Base-by-base conservation (phyloP, 2,888 invertebrate species). In the Sinopyrophorus schimmeli region DNA sequence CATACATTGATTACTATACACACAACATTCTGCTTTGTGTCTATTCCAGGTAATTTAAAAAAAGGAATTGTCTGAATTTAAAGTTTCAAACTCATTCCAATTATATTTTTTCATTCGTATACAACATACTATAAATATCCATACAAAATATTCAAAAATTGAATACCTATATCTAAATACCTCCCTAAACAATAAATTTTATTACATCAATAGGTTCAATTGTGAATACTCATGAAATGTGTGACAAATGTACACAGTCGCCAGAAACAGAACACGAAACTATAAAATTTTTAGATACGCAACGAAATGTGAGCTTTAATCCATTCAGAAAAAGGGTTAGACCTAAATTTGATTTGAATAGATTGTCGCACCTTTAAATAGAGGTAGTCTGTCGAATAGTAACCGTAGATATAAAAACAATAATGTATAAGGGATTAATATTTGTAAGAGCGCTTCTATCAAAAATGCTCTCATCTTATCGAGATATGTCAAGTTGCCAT, bases 401-500 rank as follows among this genome's bases (percentile, higher is more conserved):
- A 21, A 10, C 11, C 11, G 37, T 31, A 47, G 24, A 41, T 51
- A 15, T 34, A 12, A 11, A 14, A 17, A 50, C 34, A 42, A 37
- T 31, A 51, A 46, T 34, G 42, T 43, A 52, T 39, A 43, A 47
- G 42, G 41, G 47, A 46, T 43, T 43, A 43, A 23, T 23, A 43
- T 43, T 47, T 43, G 47, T 47, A 38, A 47, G 52, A 43, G 42
- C 52, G 47, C 47, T 31, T 52, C 41, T 43, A 37, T 35, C 47
- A 51, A 52, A 53, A 57, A 46, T 57, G 49, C 48, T 55, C 60
- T 61, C 58, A 58, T 63, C 65, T 68, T 67, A 69, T 70, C 69
- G 65, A 67, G 68, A 70, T 69, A 57, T 64, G 60, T 68, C 67
- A 66, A 69, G 69, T 68, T 63, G 67, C 66, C 67, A 61, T 65